These are phyloP conservation scores for Urocyon cinereoargenteus DNA, from an alignment of 2,797 vertebrate species.

Conservation along the genomic window DNA sequence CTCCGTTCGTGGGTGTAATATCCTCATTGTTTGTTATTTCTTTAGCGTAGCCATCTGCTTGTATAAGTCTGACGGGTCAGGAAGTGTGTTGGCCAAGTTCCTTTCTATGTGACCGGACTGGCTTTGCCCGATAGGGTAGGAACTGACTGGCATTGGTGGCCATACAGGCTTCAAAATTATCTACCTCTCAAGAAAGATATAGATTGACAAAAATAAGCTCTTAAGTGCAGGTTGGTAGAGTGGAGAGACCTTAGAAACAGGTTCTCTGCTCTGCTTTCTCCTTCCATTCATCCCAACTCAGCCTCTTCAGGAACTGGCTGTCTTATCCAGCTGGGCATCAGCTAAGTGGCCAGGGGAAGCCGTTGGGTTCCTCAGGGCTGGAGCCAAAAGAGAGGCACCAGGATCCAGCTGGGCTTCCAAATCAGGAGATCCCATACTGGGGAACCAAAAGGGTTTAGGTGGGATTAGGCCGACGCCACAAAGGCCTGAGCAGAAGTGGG, in stretches of 20 bases:
- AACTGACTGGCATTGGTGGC: neutral
- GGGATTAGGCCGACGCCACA: neutral
- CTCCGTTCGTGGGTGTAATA: neutral
- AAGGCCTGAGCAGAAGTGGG: neutral
- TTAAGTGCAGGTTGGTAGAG: neutral
- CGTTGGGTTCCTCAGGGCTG: neutral
- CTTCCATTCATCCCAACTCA: neutral
- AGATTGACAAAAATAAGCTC: neutral
- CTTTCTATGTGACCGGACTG: neutral
- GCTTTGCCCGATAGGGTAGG: neutral
- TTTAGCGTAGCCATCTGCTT: neutral
- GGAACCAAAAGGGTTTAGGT: neutral
- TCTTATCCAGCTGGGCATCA: neutral
- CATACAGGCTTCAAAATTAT: neutral
- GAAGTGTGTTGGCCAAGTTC: neutral
- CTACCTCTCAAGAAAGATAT: neutral
- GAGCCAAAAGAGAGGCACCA: neutral
- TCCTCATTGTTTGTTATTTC: neutral
- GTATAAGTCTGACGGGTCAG: neutral
- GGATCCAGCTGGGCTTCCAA: neutral
- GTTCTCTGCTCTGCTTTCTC: neutral
- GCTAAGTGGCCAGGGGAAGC: neutral
- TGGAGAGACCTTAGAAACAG: neutral
- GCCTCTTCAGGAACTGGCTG: neutral
- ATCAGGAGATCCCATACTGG: neutral